Evolutionary conservation across 2,113 vertebrate species (phyloP).

Genomic region (Larimichthys crocea): DNA sequence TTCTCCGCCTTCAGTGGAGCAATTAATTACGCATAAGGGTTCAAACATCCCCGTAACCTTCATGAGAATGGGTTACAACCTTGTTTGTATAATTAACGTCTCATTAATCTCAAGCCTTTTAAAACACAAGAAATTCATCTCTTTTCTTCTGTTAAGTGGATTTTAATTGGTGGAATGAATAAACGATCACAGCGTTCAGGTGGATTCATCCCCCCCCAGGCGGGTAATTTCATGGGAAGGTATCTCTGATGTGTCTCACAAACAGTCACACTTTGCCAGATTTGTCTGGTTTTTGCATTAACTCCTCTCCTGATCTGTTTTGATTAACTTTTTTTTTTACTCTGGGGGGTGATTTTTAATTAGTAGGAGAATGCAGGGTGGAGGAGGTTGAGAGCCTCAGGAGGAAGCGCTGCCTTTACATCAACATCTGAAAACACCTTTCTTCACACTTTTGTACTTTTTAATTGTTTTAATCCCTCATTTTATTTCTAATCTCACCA

Average conservation of each 20-base stretch:
- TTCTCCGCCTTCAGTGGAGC: constrained; percentile 22
- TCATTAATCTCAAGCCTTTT: constrained; percentile 55
- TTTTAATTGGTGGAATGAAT: constrained; percentile 68
- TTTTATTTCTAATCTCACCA: neutral
- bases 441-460: constrained; percentile 17
- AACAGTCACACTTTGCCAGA: constrained; percentile 24
- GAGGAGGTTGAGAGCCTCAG: neutral
- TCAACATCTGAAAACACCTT: constrained; percentile 7
- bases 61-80: constrained; percentile 53
- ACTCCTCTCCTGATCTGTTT: constrained; percentile 22
- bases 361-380: neutral
- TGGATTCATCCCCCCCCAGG: constrained; percentile 31
- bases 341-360: neutral
- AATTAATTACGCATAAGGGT: constrained; percentile 46
- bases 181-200: constrained; percentile 47
- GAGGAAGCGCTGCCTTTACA: neutral
- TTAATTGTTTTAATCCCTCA: neutral
- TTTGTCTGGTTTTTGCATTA: constrained; percentile 4
- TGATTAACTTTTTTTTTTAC: constrained; percentile 30
- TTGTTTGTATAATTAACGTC: constrained; percentile 67
- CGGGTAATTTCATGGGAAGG: constrained; percentile 56
- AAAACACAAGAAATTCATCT: constrained; percentile 53
- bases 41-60: constrained; percentile 23
- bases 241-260: constrained; percentile 41
- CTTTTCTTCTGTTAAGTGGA: constrained; percentile 55